A percentile compares a stretch with the other conserved stretches of the same genome.
Conservation (phyloP, 2,113 vertebrate genomes). For the Toxostoma redivivum region DNA sequence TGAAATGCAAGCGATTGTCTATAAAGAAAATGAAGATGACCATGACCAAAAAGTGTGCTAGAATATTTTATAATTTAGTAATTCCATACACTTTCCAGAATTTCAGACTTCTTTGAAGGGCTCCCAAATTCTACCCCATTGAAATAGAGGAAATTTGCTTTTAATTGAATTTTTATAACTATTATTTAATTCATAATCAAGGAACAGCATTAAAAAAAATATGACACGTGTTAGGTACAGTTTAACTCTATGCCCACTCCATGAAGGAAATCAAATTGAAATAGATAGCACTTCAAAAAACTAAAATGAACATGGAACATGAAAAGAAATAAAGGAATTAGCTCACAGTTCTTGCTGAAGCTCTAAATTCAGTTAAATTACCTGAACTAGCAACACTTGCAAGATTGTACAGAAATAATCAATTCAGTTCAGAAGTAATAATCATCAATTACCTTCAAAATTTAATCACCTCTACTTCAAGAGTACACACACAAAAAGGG, state of each 20-base stretch:
- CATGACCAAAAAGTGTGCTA: not conserved
- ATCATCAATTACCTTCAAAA: not conserved
- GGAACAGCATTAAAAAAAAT: not conserved
- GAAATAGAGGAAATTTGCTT: not conserved
- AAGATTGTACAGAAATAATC: not conserved
- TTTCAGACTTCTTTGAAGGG: not conserved
- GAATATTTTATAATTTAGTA: not conserved
- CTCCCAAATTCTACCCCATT: not conserved
- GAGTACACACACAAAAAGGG: no score
- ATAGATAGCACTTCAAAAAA: not conserved
- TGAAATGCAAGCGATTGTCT: not conserved
- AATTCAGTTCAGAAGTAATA: not conserved
- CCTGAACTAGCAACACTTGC: not conserved
- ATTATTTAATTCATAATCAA: not conserved
- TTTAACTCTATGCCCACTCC: not conserved
- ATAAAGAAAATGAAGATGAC: not conserved
- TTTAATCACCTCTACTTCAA: not conserved
- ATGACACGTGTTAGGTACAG: not conserved
- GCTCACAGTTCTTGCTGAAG: not conserved
- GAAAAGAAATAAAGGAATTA: not conserved
- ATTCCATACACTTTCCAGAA: not conserved
- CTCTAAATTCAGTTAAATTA: not conserved
- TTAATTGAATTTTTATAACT: not conserved
- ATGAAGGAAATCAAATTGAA: not conserved
- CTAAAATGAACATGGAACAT: not conserved